Evolutionary conservation across 2,797 vertebrate genomes (phyloP).

Genomic region (Clamator glandarius): DNA sequence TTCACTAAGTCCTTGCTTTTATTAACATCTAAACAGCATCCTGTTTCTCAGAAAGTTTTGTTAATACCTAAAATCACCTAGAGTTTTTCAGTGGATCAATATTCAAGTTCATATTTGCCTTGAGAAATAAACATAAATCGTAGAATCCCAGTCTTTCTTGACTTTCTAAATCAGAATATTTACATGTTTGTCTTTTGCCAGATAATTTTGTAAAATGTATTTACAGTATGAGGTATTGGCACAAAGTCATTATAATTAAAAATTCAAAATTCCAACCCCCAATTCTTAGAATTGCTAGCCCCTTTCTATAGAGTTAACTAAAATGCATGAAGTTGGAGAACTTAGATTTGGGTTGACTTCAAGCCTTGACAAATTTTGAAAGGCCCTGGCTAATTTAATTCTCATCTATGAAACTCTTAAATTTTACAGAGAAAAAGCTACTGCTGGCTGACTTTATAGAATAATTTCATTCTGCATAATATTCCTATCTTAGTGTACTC

Average conservation of each 20-base stretch:
- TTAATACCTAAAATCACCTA: not conserved
- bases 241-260: not conserved
- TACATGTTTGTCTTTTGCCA: not conserved
- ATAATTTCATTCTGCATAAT: not conserved
- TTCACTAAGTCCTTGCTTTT: not conserved
- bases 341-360: not conserved
- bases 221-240: not conserved
- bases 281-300: not conserved
- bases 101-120: not conserved
- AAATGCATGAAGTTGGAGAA: not conserved
- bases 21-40: not conserved
- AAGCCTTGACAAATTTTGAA: not conserved
- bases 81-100: not conserved
- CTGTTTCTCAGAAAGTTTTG: not conserved
- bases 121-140: not conserved
- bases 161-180: not conserved
- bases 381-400: not conserved
- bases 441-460: not conserved
- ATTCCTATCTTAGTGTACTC: not conserved
- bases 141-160: not conserved
- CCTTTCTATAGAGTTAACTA: not conserved
- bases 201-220: not conserved
- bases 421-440: not conserved
- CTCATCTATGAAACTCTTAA: not conserved
- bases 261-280: not conserved